Percentiles rank a stretch among this genome's conserved stretches.
phyloP scores from a whole-genome alignment of 2,888 invertebrate species.

The Athalia circularis region DNA sequence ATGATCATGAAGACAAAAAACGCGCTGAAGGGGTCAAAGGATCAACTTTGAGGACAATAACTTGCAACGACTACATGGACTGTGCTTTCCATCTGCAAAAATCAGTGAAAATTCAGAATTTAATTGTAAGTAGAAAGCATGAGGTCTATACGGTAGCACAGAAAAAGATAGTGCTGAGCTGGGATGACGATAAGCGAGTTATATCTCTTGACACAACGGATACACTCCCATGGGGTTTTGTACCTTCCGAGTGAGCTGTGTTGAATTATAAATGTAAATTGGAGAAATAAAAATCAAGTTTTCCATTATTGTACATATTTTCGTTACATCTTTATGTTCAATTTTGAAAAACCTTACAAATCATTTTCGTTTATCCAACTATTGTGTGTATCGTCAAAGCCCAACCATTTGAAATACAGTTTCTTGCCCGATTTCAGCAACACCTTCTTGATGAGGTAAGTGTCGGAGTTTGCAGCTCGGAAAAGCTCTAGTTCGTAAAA shows the following conservation, averaged over 20 bases:
- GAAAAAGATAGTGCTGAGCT: conserved; percentile 30
- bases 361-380: conserved; percentile 40
- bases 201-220: conserved; percentile 8
- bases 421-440: conserved; percentile 33
- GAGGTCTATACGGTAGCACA: conserved; percentile 30
- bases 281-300: neutral
- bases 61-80: conserved; percentile 19
- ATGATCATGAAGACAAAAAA: conserved; percentile 41
- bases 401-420: conserved; percentile 44
- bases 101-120: conserved; percentile 9
- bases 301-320: neutral
- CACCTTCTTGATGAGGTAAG: conserved; percentile 49
- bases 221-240: conserved; percentile 28
- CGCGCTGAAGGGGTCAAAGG: conserved; percentile 46
- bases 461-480: conserved; percentile 61
- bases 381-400: conserved; percentile 43
- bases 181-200: conserved; percentile 27
- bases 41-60: conserved; percentile 19
- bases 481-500: conserved; percentile 35
- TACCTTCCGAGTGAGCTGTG: neutral
- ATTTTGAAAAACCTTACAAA: neutral
- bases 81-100: conserved; percentile 13
- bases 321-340: neutral
- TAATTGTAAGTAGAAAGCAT: conserved; percentile 24
- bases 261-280: neutral